Base-by-base conservation (phyloP, 1,140 invertebrate genomes). In the Calephelis virginiensis region DNA sequence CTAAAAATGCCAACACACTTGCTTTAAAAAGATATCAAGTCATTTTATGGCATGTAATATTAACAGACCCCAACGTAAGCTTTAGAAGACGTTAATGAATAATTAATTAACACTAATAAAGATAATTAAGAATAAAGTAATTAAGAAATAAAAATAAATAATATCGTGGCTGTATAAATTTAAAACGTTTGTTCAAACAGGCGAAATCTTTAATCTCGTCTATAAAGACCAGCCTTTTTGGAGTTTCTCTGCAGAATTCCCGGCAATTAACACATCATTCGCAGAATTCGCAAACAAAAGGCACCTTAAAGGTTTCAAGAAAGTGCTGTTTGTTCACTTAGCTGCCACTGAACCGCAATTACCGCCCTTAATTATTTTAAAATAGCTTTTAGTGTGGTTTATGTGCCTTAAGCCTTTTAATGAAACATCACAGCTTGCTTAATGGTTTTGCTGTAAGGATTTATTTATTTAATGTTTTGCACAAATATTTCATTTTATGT, bases 231-330 rank as follows among this genome's bases (percentile, higher is more conserved):
- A 65, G 74, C 75, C 75, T 77, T 77, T 76, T 76, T 78, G 72
- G 67, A 65, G 72, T 72, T 73, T 69, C 67, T 46, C 43, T 69
- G 72, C 74, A 74, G 75, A 76, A 79, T 77, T 78, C 78, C 83
- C 79, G 78, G 77, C 84, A 87, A 86, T 89, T 87, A 86, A 76
- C 86, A 85, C 74, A 70, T 81, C 75, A 71, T 76, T 73, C 74
- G 71, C 68, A 46, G 64, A 67, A 74, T 75, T 73, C 69, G 73
- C 73, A 69, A 72, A 81, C 80, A 83, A 85, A 86, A 76, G 76
- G 68, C 61, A 70, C 79, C 80, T 80, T 77, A 80, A 79, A 65
- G 60, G 63, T 70, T 80, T 73, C 65, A 74, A 71, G 73, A 81
- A 76, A 72, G 69, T 74, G 71, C 77, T 79, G 75, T 81, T 77